Base-by-base conservation (phyloP, 1,140 invertebrate genomes). In the Diprion similis region DNA sequence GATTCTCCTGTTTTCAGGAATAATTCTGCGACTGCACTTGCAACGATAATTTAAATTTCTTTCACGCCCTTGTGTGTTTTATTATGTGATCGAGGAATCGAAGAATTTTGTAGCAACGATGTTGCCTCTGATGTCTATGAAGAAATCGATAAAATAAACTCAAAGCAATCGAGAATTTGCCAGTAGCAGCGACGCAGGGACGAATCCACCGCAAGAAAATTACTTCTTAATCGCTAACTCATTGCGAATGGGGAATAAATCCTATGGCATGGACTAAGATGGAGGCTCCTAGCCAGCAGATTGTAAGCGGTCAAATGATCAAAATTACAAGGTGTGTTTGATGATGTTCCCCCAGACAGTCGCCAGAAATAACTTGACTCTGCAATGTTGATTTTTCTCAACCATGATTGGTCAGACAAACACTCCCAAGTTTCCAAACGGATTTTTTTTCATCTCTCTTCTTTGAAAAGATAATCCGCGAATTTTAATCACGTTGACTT, bases 311-410 rank as follows among this genome's bases (percentile, higher is more conserved):
- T 84, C 84, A 83, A 85, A 87, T 85, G 79, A 87, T 85, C 84
- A 86, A 87, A 87, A 87, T 87, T 87, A 86, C 84, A 86, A 87
- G 86, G 82, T 86, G 81, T 80, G 83, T 72, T 82, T 83, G 85
- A 87, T 86, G 85, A 85, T 79, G 77, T 86, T 85, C 79, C 77
- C 78, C 76, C 78, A 59, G 71, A 76, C 75, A 47, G 37, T 77
- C 71, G 71, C 74, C 68, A 51, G 72, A 73, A 71, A 75, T 77
- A 77, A 79, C 73, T 77, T 68, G 68, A 59, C 65, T 46, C 64
- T 37, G 70, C 74, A 71, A 70, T 72, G 73, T 51, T 79, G 73
- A 80, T 80, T 80, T 79, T 78, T 68, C 75, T 76, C 75, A 51
- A 51, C 71, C 59, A 70, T 75, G 78, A 82, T 81, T 78, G 75